Evolutionary conservation across 2,888 invertebrate species (phyloP), one percentile per base, ranked within the genome.

Genomic region (Osmoderma eremita): DNA sequence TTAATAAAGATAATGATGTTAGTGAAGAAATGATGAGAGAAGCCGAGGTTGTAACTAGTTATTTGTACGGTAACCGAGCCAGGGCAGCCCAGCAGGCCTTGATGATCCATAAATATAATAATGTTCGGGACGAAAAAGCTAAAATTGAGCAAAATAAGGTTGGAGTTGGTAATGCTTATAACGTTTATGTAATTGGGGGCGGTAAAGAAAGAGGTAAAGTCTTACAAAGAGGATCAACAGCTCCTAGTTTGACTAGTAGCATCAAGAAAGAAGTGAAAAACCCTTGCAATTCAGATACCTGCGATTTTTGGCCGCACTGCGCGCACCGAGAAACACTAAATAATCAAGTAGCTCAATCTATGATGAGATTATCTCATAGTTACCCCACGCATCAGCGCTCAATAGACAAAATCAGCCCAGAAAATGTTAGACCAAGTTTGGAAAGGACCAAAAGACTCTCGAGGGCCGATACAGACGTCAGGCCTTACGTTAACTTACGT

Each of bases 221-320:
- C 0, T 73, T 85, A 24, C 83, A 85, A 62, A 78, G 85, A 30
- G 85, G 85, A 1, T 80, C 81, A 1, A 85, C 85, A 2, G 84
- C 85, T 30, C 85, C 85, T 0, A 80, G 76, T 66, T 77, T 81
- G 53, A 72, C 76, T 65, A 76, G n/a, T n/a, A n/a, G 74, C 13
- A 69, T 75, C 2, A 77, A 75, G 54, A 75, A 75, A 10, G 81
- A 80, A 56, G 73, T 79, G 8, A 80, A 78, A 54, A 75, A 80
- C 61, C 81, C 83, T 38, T 87, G 86, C 76, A 86, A 83, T 74
- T 83, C 84, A 56, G 85, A 83, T 69, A 84, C 85, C 10, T 88
- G 88, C 75, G 86, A 88, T 73, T 88, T 87, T 79, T 89, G 88
- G 89, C 88, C 89, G 13, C 85, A 86, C 65, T 86, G 86, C 73